Conservation (phyloP, 2,888 invertebrate genomes). For the Thumatha senex region DNA sequence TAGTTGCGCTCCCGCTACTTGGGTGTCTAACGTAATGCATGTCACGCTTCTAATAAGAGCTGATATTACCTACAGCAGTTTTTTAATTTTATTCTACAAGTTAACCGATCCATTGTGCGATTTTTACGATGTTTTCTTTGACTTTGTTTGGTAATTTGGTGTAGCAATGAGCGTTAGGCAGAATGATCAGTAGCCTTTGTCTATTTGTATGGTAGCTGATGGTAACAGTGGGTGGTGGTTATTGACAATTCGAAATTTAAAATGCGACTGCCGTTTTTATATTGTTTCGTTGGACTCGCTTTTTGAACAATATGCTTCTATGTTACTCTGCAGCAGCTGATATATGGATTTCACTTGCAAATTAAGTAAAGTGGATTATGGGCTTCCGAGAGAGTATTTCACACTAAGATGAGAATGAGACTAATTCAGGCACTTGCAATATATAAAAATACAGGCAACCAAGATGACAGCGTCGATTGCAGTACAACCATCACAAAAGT, state of each 20-base stretch:
- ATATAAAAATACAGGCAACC: too few relatives aligned
- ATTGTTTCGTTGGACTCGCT: conserved; percentile 1
- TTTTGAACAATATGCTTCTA: conserved; percentile 1
- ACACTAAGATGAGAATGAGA: too few relatives aligned
- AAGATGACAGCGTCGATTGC: too few relatives aligned
- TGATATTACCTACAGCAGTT: conserved; percentile 47
- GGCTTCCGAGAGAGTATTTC: too few relatives aligned
- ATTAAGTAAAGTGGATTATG: too few relatives aligned
- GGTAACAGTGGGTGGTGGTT: conserved; percentile 26
- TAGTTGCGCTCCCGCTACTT: conserved; percentile 57
- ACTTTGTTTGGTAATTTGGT: conserved; percentile 42
- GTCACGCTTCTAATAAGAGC: conserved; percentile 58
- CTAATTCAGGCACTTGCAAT: too few relatives aligned
- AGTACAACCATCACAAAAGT: too few relatives aligned
- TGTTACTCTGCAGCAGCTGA: not conserved
- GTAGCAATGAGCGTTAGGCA: conserved; percentile 41
- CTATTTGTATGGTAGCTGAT: conserved; percentile 32
- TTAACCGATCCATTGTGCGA: conserved; percentile 55
- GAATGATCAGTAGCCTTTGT: conserved; percentile 32
- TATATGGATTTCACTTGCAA: too few relatives aligned
- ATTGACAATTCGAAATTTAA: conserved; percentile 27
- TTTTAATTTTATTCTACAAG: conserved; percentile 47
- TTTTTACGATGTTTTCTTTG: conserved; percentile 46
- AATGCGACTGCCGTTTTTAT: conserved; percentile 11
- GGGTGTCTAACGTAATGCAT: conserved; percentile 68